A percentile compares a stretch with the other conserved stretches of the same genome.
Evolutionary conservation across 2,888 invertebrate species (phyloP).

Genomic region (Plebejus argus): DNA sequence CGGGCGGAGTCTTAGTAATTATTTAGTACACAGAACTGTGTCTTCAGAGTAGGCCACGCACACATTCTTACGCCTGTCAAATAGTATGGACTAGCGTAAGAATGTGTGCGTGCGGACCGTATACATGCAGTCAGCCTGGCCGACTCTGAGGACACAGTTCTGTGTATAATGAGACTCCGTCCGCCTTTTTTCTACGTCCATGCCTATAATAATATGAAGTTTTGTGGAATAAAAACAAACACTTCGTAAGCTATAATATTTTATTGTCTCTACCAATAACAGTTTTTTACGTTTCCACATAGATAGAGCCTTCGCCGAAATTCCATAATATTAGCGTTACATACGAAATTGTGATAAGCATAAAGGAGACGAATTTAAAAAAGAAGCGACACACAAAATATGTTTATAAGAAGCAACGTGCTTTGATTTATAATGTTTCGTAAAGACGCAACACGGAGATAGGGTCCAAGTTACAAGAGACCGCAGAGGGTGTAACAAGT

Average conservation of each 20-base stretch:
- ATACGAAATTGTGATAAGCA: slow-evolving; percentile 38
- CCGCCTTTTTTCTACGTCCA: no score
- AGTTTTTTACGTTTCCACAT: neutral
- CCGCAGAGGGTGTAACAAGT: no score
- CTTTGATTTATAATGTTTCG: slow-evolving; percentile 71
- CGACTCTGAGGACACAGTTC: no score
- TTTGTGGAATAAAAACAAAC: neutral
- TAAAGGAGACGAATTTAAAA: slow-evolving; percentile 65
- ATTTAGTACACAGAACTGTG: no score
- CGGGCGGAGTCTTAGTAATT: no score
- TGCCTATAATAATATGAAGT: no score
- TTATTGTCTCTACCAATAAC: slow-evolving; percentile 8
- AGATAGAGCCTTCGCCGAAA: slow-evolving; percentile 5
- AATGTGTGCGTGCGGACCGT: no score
- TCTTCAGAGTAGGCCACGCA: no score
- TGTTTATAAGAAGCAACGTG: slow-evolving; percentile 75
- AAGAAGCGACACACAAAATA: slow-evolving; percentile 69
- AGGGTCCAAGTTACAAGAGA: slow-evolving; percentile 39
- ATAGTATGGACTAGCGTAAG: no score
- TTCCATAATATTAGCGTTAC: slow-evolving; percentile 18
- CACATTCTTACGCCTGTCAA: no score
- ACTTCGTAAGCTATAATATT: neutral
- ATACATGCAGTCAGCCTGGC: no score
- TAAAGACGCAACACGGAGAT: slow-evolving; percentile 50
- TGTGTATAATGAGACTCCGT: no score